Percentiles rank a stretch among this genome's conserved stretches.
These are phyloP conservation scores for Charanyca ferruginea DNA, from an alignment of 2,888 invertebrate genomes.

Conservation along the genomic window DNA sequence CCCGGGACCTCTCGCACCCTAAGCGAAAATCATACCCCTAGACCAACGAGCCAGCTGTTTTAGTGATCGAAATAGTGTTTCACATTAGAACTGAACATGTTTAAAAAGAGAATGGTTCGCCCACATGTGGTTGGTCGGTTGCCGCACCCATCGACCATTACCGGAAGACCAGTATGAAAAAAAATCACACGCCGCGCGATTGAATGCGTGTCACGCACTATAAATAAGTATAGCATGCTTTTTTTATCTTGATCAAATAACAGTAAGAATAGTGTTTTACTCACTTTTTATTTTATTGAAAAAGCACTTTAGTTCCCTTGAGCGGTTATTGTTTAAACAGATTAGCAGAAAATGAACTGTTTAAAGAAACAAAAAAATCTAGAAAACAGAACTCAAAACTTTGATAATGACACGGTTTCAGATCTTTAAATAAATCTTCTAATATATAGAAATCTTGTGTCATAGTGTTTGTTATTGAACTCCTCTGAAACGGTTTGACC, in stretches of 20 bases:
- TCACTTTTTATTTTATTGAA: too few relatives aligned
- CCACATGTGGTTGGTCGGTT: slow-evolving; percentile 12
- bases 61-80: background rate
- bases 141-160: slow-evolving; percentile 7
- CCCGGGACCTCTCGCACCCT: slow-evolving; percentile 91
- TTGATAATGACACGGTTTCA: too few relatives aligned
- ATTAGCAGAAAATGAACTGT: too few relatives aligned
- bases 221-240: background rate
- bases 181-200: slow-evolving; percentile 4
- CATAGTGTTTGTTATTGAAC: too few relatives aligned
- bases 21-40: slow-evolving; percentile 92
- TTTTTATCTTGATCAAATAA: background rate
- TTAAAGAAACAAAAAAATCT: too few relatives aligned
- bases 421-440: too few relatives aligned
- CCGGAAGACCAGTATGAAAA: slow-evolving; percentile 7
- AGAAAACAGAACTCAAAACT: too few relatives aligned
- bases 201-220: slow-evolving; percentile 7
- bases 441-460: too few relatives aligned
- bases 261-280: background rate
- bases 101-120: slow-evolving; percentile 59
- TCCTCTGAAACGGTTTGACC: too few relatives aligned
- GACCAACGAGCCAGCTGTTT: slow-evolving; percentile 87
- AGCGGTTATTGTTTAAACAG: too few relatives aligned
- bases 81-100: background rate
- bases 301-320: too few relatives aligned